These are phyloP conservation scores for Pollenia labialis DNA, from an alignment of 2,888 invertebrate species.

Conservation along the genomic window DNA sequence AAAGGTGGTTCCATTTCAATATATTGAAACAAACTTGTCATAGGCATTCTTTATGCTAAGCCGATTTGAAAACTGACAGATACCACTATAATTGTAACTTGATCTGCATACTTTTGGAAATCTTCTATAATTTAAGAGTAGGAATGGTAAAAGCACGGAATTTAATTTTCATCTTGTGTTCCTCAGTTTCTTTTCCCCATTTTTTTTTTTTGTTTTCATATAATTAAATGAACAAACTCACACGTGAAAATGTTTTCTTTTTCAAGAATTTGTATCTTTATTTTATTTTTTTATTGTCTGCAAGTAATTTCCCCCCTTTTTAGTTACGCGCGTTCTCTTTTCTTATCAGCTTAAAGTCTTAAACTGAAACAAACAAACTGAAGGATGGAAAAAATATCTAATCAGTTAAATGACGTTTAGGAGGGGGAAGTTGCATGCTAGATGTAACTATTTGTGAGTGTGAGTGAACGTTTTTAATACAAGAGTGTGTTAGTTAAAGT, in stretches of 20 bases:
- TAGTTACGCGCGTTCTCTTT: background rate
- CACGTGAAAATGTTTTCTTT: conserved; percentile 28
- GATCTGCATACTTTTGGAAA: background rate
- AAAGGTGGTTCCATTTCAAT: too few relatives aligned
- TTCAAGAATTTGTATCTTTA: conserved; percentile 14
- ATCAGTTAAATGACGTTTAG: conserved; percentile 49
- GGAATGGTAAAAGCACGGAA: conserved; percentile 30
- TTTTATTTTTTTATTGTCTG: background rate
- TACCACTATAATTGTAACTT: too few relatives aligned
- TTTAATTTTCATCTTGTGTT: conserved; percentile 44
- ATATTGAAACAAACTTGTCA: too few relatives aligned
- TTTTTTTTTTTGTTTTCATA: background rate
- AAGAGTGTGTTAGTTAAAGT: conserved; percentile 36
- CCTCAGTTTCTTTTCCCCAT: background rate
- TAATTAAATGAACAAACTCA: conserved; percentile 28
- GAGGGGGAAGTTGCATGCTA: background rate
- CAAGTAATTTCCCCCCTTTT: background rate
- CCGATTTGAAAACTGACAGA: too few relatives aligned
- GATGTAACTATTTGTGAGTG: background rate
- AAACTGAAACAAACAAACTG: conserved; percentile 43
- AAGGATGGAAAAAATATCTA: conserved; percentile 31
- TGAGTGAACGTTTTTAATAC: background rate
- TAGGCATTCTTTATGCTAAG: too few relatives aligned
- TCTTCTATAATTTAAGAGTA: conserved; percentile 10
- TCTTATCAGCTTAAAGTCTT: conserved; percentile 62